phyloP scores from a whole-genome alignment of 2,113 vertebrate genomes.

The Maccullochella peelii region DNA sequence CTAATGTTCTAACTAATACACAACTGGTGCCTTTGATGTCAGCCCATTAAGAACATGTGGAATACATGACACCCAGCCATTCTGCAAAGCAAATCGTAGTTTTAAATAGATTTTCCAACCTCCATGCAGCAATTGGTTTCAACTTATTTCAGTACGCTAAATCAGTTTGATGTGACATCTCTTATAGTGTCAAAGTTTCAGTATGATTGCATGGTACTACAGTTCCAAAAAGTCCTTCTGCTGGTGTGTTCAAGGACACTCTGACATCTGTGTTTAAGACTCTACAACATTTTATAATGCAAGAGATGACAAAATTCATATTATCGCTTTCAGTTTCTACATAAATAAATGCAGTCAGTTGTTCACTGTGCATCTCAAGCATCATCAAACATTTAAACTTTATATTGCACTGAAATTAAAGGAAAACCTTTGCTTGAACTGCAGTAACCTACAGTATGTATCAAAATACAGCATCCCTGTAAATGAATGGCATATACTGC shows the following conservation, averaged over 20 bases:
- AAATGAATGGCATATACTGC: not conserved
- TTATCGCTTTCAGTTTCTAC: not conserved
- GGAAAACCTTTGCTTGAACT: no score
- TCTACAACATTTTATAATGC: not conserved
- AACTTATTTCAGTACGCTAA: not conserved
- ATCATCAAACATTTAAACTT: no score
- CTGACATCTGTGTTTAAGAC: not conserved
- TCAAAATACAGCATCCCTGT: not conserved
- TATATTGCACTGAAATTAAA: not conserved
- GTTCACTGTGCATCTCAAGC: not conserved
- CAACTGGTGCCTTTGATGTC: not conserved
- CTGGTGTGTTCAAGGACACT: not conserved
- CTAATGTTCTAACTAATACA: not conserved
- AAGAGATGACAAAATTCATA: not conserved
- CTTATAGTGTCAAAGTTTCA: not conserved
- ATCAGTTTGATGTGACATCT: not conserved
- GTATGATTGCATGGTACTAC: not conserved
- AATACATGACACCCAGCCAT: not conserved
- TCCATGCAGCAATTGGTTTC: not conserved
- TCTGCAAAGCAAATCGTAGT: not conserved
- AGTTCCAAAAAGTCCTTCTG: not conserved
- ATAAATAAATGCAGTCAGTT: not conserved
- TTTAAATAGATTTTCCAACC: not conserved
- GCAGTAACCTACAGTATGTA: no score
- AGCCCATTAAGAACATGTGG: conserved; percentile 5